Evolutionary conservation across 2,113 vertebrate genomes (phyloP).

Genomic region (Microcebus jonahi): DNA sequence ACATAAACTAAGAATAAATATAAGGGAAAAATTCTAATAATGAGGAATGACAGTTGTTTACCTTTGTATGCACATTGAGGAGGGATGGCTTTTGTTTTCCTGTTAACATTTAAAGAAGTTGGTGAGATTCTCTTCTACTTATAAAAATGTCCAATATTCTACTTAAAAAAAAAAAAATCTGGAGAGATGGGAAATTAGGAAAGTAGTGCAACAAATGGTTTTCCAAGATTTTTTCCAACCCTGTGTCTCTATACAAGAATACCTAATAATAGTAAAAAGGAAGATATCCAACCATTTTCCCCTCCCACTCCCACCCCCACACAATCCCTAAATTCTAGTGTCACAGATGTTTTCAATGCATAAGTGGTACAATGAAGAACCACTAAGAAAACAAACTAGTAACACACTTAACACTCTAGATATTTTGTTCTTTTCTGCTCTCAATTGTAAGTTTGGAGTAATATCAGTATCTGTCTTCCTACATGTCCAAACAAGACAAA

Average conservation of each 20-base stretch:
- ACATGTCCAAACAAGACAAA: not conserved
- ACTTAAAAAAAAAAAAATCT: not conserved
- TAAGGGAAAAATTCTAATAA: not conserved
- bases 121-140: not conserved
- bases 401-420: not conserved
- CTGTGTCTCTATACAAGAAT: not conserved
- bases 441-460: not conserved
- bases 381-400: not conserved
- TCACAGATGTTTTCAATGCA: not conserved
- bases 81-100: not conserved
- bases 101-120: not conserved
- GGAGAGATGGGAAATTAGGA: not conserved
- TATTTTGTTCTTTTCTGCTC: not conserved
- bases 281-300: not conserved
- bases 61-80: not conserved
- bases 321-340: not conserved
- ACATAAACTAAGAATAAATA: slow-evolving; percentile 12
- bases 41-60: not conserved
- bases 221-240: not conserved
- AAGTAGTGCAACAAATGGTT: not conserved
- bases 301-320: not conserved
- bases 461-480: not conserved
- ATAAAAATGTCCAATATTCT: not conserved
- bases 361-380: not conserved
- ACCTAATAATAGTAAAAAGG: not conserved